Conservation (phyloP, 2,888 invertebrate genomes). For the Unio delphinus region DNA sequence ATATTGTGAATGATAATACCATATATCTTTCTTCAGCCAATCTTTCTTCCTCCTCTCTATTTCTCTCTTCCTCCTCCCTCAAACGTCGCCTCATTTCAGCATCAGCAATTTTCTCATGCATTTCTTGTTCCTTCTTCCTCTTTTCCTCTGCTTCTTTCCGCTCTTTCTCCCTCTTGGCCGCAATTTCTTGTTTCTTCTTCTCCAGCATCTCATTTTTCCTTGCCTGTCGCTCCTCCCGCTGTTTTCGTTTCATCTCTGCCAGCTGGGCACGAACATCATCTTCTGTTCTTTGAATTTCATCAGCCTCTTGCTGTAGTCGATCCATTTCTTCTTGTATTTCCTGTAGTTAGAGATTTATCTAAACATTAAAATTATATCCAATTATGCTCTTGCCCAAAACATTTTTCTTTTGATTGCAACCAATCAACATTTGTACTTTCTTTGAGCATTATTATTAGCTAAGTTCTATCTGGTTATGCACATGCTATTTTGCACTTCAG, state of each 20-base stretch:
- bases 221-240: constrained; percentile 56
- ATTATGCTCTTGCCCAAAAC: no score
- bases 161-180: constrained; percentile 48
- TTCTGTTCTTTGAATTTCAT: constrained; percentile 55
- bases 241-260: constrained; percentile 43
- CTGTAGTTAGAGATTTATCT: constrained; percentile 16
- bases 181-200: constrained; percentile 53
- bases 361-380: no score
- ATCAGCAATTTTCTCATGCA: constrained; percentile 60
- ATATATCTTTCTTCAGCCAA: constrained; percentile 45
- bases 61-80: constrained; percentile 53
- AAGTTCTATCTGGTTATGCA: no score
- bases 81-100: constrained; percentile 52
- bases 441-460: no score
- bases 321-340: constrained; percentile 55
- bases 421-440: no score
- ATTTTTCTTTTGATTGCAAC: no score
- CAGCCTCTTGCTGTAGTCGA: constrained; percentile 49
- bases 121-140: constrained; percentile 54
- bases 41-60: constrained; percentile 52
- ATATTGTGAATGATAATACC: constrained; percentile 7
- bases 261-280: constrained; percentile 58
- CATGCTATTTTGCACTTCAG: no score
- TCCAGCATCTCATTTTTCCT: constrained; percentile 57
- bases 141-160: constrained; percentile 54